Conservation (phyloP, 1,140 invertebrate genomes). For the Adelges cooleyi region DNA sequence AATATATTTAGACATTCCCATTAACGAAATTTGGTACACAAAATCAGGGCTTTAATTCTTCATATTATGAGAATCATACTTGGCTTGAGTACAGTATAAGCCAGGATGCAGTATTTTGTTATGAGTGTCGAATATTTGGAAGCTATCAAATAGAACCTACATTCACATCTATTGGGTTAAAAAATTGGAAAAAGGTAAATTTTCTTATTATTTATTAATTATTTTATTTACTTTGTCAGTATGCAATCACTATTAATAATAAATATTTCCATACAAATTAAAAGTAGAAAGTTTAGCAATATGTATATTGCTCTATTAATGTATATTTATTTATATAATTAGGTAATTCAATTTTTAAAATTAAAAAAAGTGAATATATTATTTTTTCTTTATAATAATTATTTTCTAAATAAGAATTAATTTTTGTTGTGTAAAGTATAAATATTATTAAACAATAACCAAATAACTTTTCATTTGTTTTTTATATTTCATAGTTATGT, state of each 20-base stretch:
- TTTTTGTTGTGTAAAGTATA: neutral
- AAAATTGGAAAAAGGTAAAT: neutral
- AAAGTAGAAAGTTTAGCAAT: too few species aligned
- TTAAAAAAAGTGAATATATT: neutral
- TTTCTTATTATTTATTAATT: neutral
- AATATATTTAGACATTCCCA: too few species aligned
- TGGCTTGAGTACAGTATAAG: too few species aligned
- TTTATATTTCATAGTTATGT: conserved; percentile 1
- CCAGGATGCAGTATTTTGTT: too few species aligned
- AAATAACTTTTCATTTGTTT: too few species aligned
- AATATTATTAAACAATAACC: neutral
- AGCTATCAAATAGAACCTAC: neutral
- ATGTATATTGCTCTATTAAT: too few species aligned
- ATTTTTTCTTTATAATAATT: neutral
- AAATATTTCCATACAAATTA: too few species aligned
- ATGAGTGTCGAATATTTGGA: neutral
- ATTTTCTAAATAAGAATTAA: neutral
- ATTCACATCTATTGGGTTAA: neutral
- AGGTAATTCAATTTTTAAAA: neutral
- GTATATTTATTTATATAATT: neutral
- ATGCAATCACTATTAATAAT: too few species aligned
- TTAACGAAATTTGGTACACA: too few species aligned
- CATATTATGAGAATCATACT: too few species aligned
- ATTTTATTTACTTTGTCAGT: too few species aligned
- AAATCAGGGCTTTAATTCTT: neutral